Evolutionary conservation across 2,797 vertebrate genomes (phyloP).

Genomic region (Macrochelys suwanniensis): DNA sequence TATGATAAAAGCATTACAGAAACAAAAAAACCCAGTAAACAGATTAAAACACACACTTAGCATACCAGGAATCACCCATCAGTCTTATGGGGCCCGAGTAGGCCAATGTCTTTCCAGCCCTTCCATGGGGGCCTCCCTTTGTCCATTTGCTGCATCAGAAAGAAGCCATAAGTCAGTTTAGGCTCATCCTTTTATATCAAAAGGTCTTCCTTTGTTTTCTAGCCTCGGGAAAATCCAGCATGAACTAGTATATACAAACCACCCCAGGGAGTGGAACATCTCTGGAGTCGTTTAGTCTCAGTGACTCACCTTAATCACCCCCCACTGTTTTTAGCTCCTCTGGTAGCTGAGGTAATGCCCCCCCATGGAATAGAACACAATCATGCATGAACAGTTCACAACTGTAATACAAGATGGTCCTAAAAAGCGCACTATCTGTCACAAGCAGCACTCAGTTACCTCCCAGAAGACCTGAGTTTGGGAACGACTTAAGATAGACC

Average conservation of each 20-base stretch:
- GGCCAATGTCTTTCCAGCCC: neutral
- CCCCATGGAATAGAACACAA: too few relatives aligned
- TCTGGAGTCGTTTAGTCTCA: too few relatives aligned
- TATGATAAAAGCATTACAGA: neutral
- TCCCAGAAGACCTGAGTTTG: neutral
- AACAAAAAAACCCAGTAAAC: neutral
- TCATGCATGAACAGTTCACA: too few relatives aligned
- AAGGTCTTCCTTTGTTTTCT: too few relatives aligned
- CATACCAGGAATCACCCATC: neutral
- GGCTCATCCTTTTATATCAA: neutral
- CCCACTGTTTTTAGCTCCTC: too few relatives aligned
- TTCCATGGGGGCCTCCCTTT: neutral
- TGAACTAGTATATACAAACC: too few relatives aligned
- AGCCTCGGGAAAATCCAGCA: too few relatives aligned
- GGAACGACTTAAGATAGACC: neutral
- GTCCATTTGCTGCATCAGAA: neutral
- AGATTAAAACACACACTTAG: neutral
- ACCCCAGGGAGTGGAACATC: too few relatives aligned
- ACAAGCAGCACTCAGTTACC: neutral
- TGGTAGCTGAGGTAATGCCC: too few relatives aligned
- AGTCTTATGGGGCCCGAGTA: neutral
- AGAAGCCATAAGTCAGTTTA: neutral
- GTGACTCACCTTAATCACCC: too few relatives aligned
- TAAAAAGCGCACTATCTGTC: neutral
- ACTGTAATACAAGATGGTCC: too few relatives aligned